These are phyloP conservation scores for Reinhardtius hippoglossoides DNA, from an alignment of 2,113 vertebrate genomes.

Conservation along the genomic window DNA sequence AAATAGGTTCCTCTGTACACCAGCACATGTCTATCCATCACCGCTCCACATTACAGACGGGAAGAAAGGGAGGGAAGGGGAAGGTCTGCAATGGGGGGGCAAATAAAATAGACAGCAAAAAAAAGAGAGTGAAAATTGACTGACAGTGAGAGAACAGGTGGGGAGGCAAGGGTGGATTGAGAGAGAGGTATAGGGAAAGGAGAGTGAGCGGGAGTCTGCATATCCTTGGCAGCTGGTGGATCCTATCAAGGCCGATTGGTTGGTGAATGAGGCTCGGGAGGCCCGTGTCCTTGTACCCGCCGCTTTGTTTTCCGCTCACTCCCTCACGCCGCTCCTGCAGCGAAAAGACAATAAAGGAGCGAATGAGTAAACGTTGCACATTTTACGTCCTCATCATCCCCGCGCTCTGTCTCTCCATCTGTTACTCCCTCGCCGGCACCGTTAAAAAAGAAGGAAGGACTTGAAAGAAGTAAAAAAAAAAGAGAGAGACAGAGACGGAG, in stretches of 20 bases:
- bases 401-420: constrained; percentile 77
- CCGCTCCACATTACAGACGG: constrained; percentile 80
- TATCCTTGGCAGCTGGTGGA: constrained; percentile 89
- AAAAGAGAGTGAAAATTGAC: constrained; percentile 75
- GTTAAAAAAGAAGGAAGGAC: constrained; percentile 51
- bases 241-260: constrained; percentile 86
- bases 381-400: constrained; percentile 90
- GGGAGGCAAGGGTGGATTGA: constrained; percentile 58
- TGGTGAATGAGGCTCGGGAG: constrained; percentile 89
- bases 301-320: constrained; percentile 85
- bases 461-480: constrained; percentile 5
- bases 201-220: constrained; percentile 73
- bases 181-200: constrained; percentile 24
- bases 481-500: neutral
- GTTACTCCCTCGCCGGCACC: constrained; percentile 78
- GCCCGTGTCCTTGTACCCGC: constrained; percentile 90
- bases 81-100: constrained; percentile 47
- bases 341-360: constrained; percentile 82
- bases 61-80: constrained; percentile 59
- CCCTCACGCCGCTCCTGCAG: constrained; percentile 81
- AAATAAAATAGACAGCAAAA: constrained; percentile 63
- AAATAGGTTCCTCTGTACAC: constrained; percentile 98
- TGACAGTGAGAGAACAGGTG: constrained; percentile 71
- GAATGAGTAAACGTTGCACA: constrained; percentile 82
- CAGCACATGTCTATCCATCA: constrained; percentile 94